Percentiles rank a stretch among this genome's conserved stretches.
Conservation (phyloP, 2,113 vertebrate species). For the Lagenorhynchus albirostris region DNA sequence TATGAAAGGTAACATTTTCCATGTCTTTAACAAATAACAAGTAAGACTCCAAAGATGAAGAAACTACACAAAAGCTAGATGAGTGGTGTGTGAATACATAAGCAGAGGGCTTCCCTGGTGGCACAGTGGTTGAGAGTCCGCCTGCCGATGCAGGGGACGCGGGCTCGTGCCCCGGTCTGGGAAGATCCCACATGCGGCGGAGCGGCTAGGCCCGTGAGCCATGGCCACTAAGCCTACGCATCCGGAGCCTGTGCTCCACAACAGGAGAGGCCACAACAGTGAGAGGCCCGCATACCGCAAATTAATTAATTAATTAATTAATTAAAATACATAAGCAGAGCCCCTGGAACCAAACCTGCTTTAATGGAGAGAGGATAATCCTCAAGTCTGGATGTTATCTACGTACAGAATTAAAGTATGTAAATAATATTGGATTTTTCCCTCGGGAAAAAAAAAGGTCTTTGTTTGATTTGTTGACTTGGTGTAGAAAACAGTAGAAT, state of each 20-base stretch:
- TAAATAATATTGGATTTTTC: background rate
- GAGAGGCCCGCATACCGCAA: no score
- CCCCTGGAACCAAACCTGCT: background rate
- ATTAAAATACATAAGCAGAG: background rate
- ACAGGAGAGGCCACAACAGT: no score
- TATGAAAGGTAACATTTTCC: background rate
- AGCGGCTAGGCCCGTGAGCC: no score
- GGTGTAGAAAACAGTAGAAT: slow-evolving; percentile 31
- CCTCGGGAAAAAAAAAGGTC: background rate
- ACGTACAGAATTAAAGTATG: background rate
- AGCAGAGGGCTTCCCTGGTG: no score
- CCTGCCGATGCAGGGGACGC: no score
- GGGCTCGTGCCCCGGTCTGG: no score
- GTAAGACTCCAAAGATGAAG: background rate
- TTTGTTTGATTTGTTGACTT: slow-evolving; percentile 31
- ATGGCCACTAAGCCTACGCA: no score
- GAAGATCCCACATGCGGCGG: no score
- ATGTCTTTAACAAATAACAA: background rate
- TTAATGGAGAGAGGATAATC: background rate
- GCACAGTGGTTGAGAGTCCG: no score
- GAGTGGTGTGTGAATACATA: background rate
- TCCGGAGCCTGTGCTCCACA: no score
- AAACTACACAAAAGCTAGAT: background rate
- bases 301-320: no score
- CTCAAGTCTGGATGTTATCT: background rate